Conservation (phyloP, 2,888 invertebrate species). For the Seira musarum region DNA sequence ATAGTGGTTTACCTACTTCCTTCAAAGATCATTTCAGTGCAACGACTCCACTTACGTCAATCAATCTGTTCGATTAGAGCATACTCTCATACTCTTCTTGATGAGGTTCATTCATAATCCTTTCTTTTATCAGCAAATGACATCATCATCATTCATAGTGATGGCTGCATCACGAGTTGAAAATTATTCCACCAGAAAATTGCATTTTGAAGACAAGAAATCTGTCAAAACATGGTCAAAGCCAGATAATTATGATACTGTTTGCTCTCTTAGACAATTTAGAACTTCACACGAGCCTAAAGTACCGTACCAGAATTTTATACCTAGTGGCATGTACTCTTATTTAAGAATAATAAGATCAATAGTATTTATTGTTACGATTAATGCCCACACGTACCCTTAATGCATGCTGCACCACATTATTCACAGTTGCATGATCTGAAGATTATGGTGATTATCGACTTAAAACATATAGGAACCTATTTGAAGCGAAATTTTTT, state of each 20-base stretch:
- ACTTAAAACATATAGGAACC: conserved; percentile 31
- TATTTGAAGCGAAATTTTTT: not conserved
- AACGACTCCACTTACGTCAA: no score
- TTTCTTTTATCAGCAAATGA: no score
- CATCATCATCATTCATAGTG: no score
- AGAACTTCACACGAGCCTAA: not conserved
- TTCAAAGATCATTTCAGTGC: not conserved
- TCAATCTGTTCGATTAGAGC: no score
- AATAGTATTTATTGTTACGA: conserved; percentile 11
- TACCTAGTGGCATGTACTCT: conserved; percentile 36
- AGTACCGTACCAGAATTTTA: conserved; percentile 10
- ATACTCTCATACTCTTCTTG: no score
- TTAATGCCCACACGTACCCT: not conserved
- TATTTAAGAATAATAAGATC: conserved; percentile 13
- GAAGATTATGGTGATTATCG: conserved; percentile 37
- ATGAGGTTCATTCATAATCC: no score
- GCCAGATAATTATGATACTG: not conserved
- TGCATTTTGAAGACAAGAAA: not conserved
- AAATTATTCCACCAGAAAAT: no score
- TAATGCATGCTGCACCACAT: conserved; percentile 15
- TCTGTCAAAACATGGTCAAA: conserved; percentile 1
- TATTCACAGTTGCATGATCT: conserved; percentile 35
- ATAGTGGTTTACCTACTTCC: conserved; percentile 34
- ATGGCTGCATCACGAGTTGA: no score
- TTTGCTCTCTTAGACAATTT: not conserved